Evolutionary conservation across 64 coral and sea anemone species (phyloP).

Genomic region (Montipora sp.): DNA sequence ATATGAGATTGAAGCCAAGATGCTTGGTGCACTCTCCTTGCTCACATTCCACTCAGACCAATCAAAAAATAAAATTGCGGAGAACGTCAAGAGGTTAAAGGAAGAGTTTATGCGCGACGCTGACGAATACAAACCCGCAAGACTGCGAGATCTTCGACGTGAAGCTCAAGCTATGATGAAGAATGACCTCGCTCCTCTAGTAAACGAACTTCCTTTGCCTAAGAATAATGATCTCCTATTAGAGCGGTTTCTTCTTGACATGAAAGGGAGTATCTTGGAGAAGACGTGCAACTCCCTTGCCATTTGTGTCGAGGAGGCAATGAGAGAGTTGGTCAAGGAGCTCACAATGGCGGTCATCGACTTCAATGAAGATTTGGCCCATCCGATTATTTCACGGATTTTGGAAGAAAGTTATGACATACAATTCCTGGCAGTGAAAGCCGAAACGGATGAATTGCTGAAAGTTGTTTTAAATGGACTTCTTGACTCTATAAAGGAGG

Average conservation of each 20-base stretch:
- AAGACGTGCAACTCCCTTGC: slow-evolving; percentile 41
- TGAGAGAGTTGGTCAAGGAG: not conserved
- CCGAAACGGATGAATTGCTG: slow-evolving; percentile 3
- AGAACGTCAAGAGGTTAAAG: not conserved
- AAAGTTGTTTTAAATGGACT: slow-evolving; percentile 5
- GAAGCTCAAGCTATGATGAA: not conserved
- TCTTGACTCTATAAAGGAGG: slow-evolving; percentile 37
- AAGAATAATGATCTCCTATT: not conserved
- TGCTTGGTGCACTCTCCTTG: not conserved
- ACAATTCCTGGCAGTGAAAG: not conserved
- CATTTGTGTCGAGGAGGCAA: not conserved
- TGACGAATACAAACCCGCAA: not conserved
- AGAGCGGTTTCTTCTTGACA: slow-evolving; percentile 47
- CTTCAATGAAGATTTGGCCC: slow-evolving; percentile 9
- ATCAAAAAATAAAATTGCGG: not conserved
- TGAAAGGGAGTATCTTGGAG: slow-evolving; percentile 62
- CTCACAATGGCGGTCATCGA: slow-evolving; percentile 1
- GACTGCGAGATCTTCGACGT: not conserved
- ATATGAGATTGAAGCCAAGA: not conserved
- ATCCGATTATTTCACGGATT: slow-evolving; percentile 19
- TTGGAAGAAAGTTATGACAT: slow-evolving; percentile 35
- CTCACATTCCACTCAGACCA: not conserved
- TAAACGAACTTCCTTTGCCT: not conserved
- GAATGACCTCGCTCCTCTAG: not conserved
- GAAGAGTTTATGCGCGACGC: not conserved